Conservation (phyloP, 2,888 invertebrate species). For the Cybosia mesomella region DNA sequence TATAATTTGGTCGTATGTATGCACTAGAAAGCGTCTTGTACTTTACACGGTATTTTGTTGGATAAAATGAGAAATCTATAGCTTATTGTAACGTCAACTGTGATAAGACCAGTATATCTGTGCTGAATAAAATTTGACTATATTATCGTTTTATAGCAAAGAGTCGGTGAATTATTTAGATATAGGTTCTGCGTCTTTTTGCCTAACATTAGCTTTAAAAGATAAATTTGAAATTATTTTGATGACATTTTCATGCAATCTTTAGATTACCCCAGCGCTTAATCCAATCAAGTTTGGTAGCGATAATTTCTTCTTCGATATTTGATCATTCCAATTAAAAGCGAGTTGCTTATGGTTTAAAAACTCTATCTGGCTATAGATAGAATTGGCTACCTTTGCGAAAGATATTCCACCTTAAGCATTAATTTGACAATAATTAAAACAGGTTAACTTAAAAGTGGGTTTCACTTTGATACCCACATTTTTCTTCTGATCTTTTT, state of each 20-base stretch:
- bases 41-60: slow-evolving; percentile 56
- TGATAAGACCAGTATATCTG: slow-evolving; percentile 34
- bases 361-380: no score
- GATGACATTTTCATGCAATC: neutral
- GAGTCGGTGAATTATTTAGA: neutral
- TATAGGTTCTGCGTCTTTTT: neutral
- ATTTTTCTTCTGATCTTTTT: neutral
- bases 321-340: no score
- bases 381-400: no score
- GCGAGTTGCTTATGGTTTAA: no score
- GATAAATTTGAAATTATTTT: neutral
- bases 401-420: no score
- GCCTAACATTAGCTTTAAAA: neutral
- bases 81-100: slow-evolving; percentile 47
- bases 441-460: no score
- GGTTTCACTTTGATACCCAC: neutral
- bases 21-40: slow-evolving; percentile 56
- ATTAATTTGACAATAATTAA: no score
- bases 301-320: no score
- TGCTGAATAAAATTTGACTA: slow-evolving; percentile 50
- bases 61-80: slow-evolving; percentile 67
- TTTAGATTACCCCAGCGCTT: no score
- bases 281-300: no score
- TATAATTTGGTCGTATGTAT: slow-evolving; percentile 76
- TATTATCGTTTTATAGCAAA: slow-evolving; percentile 23